A percentile compares a stretch with the other conserved stretches of the same genome.
Evolutionary conservation across 1,140 invertebrate species (phyloP).

Genomic region (Andrena cerasifolii): DNA sequence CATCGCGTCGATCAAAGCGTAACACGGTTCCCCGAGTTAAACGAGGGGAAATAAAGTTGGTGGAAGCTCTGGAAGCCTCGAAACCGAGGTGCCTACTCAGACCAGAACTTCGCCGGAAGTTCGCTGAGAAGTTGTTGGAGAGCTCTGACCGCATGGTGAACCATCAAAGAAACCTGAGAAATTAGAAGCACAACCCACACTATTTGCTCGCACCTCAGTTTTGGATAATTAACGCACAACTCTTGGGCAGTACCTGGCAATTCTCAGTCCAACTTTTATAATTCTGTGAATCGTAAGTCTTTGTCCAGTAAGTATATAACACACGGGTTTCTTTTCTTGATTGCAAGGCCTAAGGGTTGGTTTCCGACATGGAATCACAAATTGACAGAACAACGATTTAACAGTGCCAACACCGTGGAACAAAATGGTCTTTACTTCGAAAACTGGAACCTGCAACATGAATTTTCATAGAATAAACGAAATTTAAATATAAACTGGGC

Average conservation of each 20-base stretch:
- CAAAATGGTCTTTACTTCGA: no score
- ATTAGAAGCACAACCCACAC: background rate
- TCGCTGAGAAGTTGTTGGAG: slow-evolving; percentile 8
- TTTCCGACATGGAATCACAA: no score
- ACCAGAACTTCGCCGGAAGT: background rate
- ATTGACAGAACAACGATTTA: no score
- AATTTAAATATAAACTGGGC: no score
- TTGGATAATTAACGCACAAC: slow-evolving; percentile 2
- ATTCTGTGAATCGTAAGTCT: no score
- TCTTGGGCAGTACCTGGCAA: background rate
- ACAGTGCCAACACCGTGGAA: no score
- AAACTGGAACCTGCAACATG: no score
- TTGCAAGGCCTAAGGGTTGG: no score
- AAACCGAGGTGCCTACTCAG: background rate
- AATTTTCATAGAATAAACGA: no score
- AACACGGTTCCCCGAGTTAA: background rate
- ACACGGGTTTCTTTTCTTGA: no score
- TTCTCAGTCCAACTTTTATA: background rate
- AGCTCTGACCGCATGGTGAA: slow-evolving; percentile 13
- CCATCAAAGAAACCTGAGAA: slow-evolving; percentile 10
- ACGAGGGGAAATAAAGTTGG: slow-evolving; percentile 25
- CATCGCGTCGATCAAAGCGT: background rate
- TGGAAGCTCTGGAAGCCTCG: background rate
- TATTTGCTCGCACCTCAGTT: slow-evolving; percentile 1
- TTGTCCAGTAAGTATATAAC: no score